Evolutionary conservation across 2,113 vertebrate species (phyloP), one percentile per base, ranked within the genome.

Genomic region (Scomber scombrus): DNA sequence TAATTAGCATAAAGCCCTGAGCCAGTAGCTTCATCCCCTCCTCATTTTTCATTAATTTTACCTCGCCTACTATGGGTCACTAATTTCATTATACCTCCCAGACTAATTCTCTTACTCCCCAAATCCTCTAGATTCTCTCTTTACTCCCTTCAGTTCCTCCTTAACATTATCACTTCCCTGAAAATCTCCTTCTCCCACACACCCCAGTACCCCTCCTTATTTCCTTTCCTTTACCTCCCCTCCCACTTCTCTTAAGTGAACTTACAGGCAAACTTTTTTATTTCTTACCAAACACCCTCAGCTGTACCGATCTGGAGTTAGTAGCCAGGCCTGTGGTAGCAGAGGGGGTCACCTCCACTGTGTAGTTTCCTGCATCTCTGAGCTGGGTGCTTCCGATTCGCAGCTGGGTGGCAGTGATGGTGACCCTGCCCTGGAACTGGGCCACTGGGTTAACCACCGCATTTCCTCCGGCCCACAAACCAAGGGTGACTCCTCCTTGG

Each of bases 281-380:
- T 82, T 46, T 77, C 93, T 93, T 88, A 95, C 95, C 93, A n/a
- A 91, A 95, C 69, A 95, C 94, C 0, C 70, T 90, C 63, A 95
- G 86, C 57, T 84, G 73, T 7, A 92, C 65, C 0, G 91, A 85
- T 70, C 57, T 71, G 19, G 91, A 83, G 91, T 91, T 94, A 4
- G 4, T 0, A 6, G 4, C 0, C 47, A 93, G 68, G 29, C 91
- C 92, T 0, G 92, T 92, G 61, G 52, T 57, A 1, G 29, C 49
- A 0, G 0, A 0, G 0, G 95, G 95, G 23, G 52, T 58, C 19
- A 95, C 95, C 3, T 1, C 19, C 87, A 93, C 93, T 0, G 58
- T 87, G 94, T 93, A 96, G 79, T 54, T 82, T 4, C 94, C 94
- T 0, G 90, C 86, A 11, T 95, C 95, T 0, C 21, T 7, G 45